Conservation (phyloP, 2,113 vertebrate species). For the Ochotona curzoniae region DNA sequence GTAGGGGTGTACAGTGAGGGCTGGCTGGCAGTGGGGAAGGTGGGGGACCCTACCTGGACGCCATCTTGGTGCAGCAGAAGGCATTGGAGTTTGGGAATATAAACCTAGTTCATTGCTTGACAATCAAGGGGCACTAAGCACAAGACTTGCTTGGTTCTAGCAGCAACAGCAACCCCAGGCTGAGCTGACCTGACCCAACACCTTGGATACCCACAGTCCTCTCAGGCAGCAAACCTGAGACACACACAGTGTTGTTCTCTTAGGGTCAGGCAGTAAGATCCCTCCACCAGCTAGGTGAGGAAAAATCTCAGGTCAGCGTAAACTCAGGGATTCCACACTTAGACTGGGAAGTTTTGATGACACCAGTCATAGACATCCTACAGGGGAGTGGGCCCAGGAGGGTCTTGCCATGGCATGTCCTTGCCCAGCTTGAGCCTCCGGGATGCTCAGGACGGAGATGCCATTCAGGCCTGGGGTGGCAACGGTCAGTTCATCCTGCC, state of each 20-base stretch:
- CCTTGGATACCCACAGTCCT: too few relatives aligned
- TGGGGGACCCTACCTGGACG: rapidly evolving
- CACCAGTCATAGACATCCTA: background rate
- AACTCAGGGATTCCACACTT: background rate
- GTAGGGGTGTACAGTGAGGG: too few relatives aligned
- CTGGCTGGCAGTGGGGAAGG: background rate
- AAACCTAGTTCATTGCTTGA: background rate
- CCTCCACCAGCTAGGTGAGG: too few relatives aligned
- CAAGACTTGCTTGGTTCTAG: background rate
- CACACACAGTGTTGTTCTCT: rapidly evolving
- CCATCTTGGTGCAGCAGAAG: background rate
- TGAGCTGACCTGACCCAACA: rapidly evolving
- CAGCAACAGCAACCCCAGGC: background rate
- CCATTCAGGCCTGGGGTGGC: rapidly evolving
- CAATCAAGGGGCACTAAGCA: background rate
- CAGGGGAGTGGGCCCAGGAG: too few relatives aligned
- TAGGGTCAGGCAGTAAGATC: too few relatives aligned
- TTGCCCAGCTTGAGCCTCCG: rapidly evolving
- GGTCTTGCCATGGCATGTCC: rapidly evolving
- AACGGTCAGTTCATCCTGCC: rapidly evolving
- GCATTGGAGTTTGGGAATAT: background rate
- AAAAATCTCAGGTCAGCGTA: background rate
- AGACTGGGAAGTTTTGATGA: background rate
- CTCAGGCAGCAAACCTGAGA: background rate
- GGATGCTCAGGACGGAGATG: background rate